Base-by-base conservation (phyloP, 2,888 invertebrate genomes). In the Bhutanitis thaidina region DNA sequence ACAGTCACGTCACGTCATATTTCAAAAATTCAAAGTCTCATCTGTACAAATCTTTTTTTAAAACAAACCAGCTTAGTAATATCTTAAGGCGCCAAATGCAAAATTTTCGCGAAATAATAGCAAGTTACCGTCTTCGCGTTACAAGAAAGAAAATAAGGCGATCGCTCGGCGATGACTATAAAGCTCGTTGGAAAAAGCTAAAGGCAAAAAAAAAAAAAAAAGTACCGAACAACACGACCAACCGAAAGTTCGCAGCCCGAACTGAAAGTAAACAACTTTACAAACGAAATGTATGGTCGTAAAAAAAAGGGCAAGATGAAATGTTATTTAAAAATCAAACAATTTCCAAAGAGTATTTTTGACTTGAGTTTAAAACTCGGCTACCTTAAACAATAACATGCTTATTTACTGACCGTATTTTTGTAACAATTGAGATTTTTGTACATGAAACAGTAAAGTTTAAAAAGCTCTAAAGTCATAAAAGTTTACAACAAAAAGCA, bases 141-240 rank as follows among this genome's bases (percentile, higher is more conserved):
- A 52, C 46, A 46, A 46, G 36, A 43, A 46, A 37, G 47, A 52
- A 47, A 52, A 52, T 52, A 52, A 52, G 52, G 41, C 47, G 43
- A 52, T 47, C 40, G 46, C 46, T 39, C 46, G 37, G 35, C 50
- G 46, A 46, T 46, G 46, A 46, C 51, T 52, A 43, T 47, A 52
- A 47, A 47, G 43, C 46, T 46, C 37, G 20, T 43, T 14, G 43
- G 45, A 45, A 44, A 44, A 44, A 43, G 49, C 34, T 50, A 20
- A 36, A 51, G 36, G 45, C 39, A 36, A 51, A 51, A 48, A 49
- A n/a, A n/a, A n/a, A n/a, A n/a, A n/a, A n/a, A 49, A 52, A 52
- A 47, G 43, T 49, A 43, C 32, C 32, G 15, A 47, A 52, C 45
- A 45, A 45, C 45, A 51, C 51, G 51, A 51, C 45, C 51, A 40